Conservation (phyloP, 2,888 invertebrate genomes). For the Dryobotodes eremita region DNA sequence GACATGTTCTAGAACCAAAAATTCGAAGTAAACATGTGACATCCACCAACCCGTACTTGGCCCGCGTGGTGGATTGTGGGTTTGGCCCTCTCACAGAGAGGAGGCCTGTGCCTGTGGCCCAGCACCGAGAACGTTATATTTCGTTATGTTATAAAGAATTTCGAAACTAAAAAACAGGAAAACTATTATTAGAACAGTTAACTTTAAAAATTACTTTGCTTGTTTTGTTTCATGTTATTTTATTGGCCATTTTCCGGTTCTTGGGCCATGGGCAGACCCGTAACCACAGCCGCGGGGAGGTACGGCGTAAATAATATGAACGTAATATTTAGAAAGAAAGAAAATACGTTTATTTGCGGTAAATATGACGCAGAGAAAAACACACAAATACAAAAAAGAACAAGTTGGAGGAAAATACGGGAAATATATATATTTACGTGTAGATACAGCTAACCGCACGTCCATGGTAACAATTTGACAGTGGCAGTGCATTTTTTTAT, state of each 20-base stretch:
- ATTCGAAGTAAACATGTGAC: background rate
- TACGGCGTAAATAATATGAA: constrained; percentile 10
- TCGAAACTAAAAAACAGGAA: background rate
- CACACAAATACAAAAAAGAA: too few relatives aligned
- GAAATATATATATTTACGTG: background rate
- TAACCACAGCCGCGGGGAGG: constrained; percentile 1
- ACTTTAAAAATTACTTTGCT: constrained; percentile 6
- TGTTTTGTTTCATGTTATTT: constrained; percentile 33
- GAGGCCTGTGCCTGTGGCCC: too few relatives aligned
- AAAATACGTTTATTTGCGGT: too few relatives aligned
- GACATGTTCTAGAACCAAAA: background rate
- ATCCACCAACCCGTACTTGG: too few relatives aligned
- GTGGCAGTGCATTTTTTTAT: background rate
- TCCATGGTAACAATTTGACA: background rate
- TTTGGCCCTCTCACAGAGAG: background rate
- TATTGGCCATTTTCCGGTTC: constrained; percentile 39
- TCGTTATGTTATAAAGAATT: background rate
- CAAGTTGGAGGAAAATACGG: too few relatives aligned
- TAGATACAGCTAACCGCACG: constrained; percentile 6
- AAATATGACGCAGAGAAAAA: too few relatives aligned
- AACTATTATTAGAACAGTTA: constrained; percentile 20
- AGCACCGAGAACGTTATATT: background rate
- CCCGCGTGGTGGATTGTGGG: background rate
- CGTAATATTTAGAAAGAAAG: background rate
- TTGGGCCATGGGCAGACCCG: constrained; percentile 29